Evolutionary conservation across 1,140 invertebrate species (phyloP).

Genomic region (Asobara japonica): DNA sequence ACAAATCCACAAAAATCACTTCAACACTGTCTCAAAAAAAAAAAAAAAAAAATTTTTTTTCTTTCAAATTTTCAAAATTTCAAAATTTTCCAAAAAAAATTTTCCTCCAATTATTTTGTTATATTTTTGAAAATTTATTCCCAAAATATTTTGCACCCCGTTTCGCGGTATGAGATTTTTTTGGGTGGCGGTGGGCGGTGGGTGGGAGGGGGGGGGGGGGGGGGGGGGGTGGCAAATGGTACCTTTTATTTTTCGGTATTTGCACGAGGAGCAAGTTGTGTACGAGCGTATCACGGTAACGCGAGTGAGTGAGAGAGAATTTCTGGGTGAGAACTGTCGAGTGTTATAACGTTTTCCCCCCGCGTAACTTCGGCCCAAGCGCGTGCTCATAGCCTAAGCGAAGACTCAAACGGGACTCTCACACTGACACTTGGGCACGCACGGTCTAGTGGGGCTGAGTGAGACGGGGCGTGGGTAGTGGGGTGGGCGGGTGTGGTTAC

Average conservation of each 20-base stretch:
- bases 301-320: constrained; percentile 23
- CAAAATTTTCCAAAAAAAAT: too few relatives aligned
- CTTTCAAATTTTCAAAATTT: too few relatives aligned
- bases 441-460: constrained; percentile 25
- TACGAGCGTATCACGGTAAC: neutral
- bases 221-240: constrained; percentile 37
- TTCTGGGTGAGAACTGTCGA: neutral
- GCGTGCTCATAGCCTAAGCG: constrained; percentile 21
- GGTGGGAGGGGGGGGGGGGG: constrained; percentile 34
- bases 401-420: constrained; percentile 9
- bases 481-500: constrained; percentile 40
- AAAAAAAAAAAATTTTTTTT: too few relatives aligned
- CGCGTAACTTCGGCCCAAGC: neutral
- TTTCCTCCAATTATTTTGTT: too few relatives aligned
- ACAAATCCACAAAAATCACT: too few relatives aligned
- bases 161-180: too few relatives aligned
- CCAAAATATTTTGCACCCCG: too few relatives aligned
- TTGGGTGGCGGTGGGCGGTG: too few relatives aligned
- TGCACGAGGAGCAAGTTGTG: constrained; percentile 47
- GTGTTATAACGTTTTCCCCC: constrained; percentile 12
- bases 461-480: constrained; percentile 20
- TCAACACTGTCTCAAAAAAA: too few relatives aligned
- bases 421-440: constrained; percentile 23
- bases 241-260: neutral
- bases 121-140: too few relatives aligned